Evolutionary conservation across 2,797 vertebrate genomes (phyloP), one percentile per base, ranked within the genome.

Genomic region (Pelodytes ibericus): DNA sequence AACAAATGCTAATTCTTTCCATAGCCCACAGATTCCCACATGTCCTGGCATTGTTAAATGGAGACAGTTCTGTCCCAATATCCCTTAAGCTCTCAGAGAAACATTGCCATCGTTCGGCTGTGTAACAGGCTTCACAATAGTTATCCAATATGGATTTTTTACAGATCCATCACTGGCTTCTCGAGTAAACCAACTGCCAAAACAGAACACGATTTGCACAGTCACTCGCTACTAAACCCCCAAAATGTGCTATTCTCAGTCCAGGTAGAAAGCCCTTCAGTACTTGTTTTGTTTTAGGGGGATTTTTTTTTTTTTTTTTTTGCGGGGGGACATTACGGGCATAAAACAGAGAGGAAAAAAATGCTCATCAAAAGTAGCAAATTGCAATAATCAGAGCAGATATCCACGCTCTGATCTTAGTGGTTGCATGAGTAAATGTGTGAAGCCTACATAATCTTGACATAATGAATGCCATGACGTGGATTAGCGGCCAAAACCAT

Each of bases 71-170:
- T 53, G 26, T 60, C 65, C 65, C 65, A 75, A 75, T 61, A 69
- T 62, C 74, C 74, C 65, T 75, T 69, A 68, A 75, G 65, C 74
- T 70, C 74, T 53, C 57, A 53, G 39, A 60, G 57, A 75, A 67
- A 61, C 65, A 16, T n/a, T 53, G 74, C 59, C 74, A 75, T 69
- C 30, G 53, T 61, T 53, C 70, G 39, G 20, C 33, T 47, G 39
- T 18, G 64, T 58, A 66, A 25, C 31, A 13, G 26, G 36, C 63
- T 61, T 60, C 3, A 61, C 57, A 51, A 29, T n/a, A 27, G 39
- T 18, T 13, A 11, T 44, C 62, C 62, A 65, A 75, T 49, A 68
- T 56, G 66, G 24, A 70, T 33, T 15, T 56, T 24, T 29, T 62
- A n/a, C 59, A 62, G 53, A 75, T 70, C 65, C 20, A 10, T 39